phyloP scores from a whole-genome alignment of 35 echinoderm and acorn worm species.

The Patiria miniata region DNA sequence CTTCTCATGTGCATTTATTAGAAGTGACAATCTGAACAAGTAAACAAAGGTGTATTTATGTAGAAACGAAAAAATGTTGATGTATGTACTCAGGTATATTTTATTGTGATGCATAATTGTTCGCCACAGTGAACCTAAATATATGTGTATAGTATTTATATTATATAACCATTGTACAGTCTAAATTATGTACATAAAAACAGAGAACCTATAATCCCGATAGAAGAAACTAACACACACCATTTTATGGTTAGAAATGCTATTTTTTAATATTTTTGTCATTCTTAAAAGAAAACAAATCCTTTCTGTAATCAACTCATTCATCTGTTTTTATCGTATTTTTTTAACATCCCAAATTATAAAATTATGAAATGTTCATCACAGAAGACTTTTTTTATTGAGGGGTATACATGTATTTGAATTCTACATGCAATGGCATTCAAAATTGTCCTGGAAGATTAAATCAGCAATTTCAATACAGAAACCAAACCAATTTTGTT shows the following conservation, averaged over 20 bases:
- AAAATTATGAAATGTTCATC: no score
- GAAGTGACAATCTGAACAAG: constrained; percentile 1
- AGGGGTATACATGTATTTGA: no score
- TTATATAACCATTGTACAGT: constrained; percentile 19
- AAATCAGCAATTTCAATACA: no score
- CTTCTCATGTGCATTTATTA: background rate
- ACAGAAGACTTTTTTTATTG: no score
- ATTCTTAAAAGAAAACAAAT: background rate
- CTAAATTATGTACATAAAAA: constrained; percentile 20
- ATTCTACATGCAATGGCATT: no score
- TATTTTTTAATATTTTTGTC: background rate
- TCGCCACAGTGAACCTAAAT: constrained; percentile 1
- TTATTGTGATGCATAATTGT: constrained; percentile 26
- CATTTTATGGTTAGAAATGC: background rate
- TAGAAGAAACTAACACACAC: background rate
- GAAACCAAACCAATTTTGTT: no score
- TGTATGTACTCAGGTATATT: constrained; percentile 29
- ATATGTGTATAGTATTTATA: constrained; percentile 33
- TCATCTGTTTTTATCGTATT: background rate
- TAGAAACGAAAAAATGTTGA: background rate
- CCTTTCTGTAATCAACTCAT: constrained; percentile 15
- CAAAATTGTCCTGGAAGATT: no score
- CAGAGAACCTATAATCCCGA: background rate
- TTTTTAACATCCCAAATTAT: no score
- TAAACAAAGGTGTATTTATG: background rate